A percentile compares a stretch with the other conserved stretches of the same genome.
Conservation (phyloP, 1,140 invertebrate genomes). For the Diorhabda sublineata region DNA sequence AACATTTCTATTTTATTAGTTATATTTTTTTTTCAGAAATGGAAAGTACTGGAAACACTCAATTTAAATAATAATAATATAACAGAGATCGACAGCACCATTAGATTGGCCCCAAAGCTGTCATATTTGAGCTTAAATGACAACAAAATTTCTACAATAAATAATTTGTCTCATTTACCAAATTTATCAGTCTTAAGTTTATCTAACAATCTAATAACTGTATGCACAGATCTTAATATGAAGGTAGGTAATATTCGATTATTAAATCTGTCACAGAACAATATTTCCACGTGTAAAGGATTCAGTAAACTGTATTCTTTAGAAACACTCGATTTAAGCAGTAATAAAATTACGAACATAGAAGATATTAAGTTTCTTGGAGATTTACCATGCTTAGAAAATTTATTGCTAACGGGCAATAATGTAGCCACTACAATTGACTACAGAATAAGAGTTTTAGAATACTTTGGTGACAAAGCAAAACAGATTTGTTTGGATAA, state of each 20-base stretch:
- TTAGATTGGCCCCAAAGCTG: conserved; percentile 73
- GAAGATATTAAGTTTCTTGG: conserved; percentile 77
- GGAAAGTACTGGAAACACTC: conserved; percentile 62
- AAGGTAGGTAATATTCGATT: conserved; percentile 84
- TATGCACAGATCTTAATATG: conserved; percentile 73
- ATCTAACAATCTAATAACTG: conserved; percentile 68
- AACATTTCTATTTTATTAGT: no score
- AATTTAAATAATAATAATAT: conserved; percentile 81
- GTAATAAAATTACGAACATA: conserved; percentile 77
- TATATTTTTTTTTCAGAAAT: conserved; percentile 51
- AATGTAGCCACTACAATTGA: conserved; percentile 81
- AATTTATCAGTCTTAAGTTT: conserved; percentile 72
- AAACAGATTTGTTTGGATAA: conserved; percentile 79
- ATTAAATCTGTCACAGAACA: conserved; percentile 85
- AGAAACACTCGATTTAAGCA: conserved; percentile 79
- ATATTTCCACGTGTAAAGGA: conserved; percentile 67
- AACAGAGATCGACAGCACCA: conserved; percentile 70
- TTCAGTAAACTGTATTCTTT: conserved; percentile 82
- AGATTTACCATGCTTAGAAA: conserved; percentile 79
- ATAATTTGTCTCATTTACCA: conserved; percentile 74
- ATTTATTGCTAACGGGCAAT: conserved; percentile 82
- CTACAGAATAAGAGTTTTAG: conserved; percentile 85
- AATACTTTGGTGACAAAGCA: conserved; percentile 74
- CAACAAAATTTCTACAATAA: conserved; percentile 71
- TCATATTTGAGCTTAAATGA: conserved; percentile 68